Percentiles rank a stretch among this genome's conserved stretches.
phyloP scores from a whole-genome alignment of 2,888 invertebrate genomes.

The Scaptodrosophila latifasciaeformis region DNA sequence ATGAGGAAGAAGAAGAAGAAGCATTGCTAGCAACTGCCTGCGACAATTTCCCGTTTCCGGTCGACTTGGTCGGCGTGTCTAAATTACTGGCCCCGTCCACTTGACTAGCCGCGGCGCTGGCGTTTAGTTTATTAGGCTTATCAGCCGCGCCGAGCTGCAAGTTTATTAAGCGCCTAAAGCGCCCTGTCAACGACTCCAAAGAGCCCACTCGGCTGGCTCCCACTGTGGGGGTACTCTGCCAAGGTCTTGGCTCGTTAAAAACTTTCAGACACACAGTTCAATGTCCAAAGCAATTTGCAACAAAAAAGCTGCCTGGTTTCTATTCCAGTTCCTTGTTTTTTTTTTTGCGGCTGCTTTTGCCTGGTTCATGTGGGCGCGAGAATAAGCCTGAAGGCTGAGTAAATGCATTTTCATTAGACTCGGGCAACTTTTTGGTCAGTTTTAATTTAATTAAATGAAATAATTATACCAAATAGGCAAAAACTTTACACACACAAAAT shows the following conservation, averaged over 20 bases:
- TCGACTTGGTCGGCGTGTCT: slow-evolving; percentile 35
- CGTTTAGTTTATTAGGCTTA: slow-evolving; percentile 55
- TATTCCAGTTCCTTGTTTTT: slow-evolving; percentile 5
- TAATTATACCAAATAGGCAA: slow-evolving; percentile 21
- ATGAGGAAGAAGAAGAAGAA: not conserved
- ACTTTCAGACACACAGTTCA: not conserved
- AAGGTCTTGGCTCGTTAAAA: not conserved
- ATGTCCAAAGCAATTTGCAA: slow-evolving; percentile 2
- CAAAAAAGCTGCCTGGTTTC: not conserved
- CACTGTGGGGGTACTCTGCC: not conserved
- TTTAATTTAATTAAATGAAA: slow-evolving; percentile 35
- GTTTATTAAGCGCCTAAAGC: slow-evolving; percentile 49
- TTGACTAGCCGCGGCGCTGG: slow-evolving; percentile 14
- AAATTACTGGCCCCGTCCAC: slow-evolving; percentile 27
- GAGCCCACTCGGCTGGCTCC: not conserved
- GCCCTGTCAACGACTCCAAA: slow-evolving; percentile 28
- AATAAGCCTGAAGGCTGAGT: not conserved
- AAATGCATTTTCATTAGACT: not conserved
- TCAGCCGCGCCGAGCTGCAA: slow-evolving; percentile 17
- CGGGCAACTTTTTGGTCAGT: too few relatives aligned
- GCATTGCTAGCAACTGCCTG: slow-evolving; percentile 19
- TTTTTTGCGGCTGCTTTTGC: too few relatives aligned
- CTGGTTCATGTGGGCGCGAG: slow-evolving; percentile 16
- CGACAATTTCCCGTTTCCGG: slow-evolving; percentile 61
- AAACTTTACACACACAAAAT: not conserved